phyloP scores from a whole-genome alignment of 2,113 vertebrate genomes.

The Heteronetta atricapilla region DNA sequence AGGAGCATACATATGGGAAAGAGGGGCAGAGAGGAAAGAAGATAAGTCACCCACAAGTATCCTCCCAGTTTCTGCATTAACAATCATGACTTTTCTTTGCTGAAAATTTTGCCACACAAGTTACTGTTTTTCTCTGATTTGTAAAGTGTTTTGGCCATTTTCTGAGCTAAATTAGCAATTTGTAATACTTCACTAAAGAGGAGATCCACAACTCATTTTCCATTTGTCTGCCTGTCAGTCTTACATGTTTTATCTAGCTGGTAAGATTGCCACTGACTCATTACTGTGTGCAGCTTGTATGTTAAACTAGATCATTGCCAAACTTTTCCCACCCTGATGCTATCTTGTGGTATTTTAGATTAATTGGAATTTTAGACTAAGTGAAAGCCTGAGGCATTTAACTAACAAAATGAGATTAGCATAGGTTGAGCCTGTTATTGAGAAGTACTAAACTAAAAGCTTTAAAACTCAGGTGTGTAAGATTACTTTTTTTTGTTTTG shows the following conservation, averaged over 20 bases:
- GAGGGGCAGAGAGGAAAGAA: background rate
- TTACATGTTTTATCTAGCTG: slow-evolving; percentile 19
- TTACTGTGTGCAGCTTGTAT: slow-evolving; percentile 32
- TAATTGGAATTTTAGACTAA: slow-evolving; percentile 58
- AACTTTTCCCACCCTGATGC: slow-evolving; percentile 56
- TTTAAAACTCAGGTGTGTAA: slow-evolving; percentile 10
- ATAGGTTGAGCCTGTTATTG: background rate
- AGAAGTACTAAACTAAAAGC: background rate
- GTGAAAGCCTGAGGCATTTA: slow-evolving; percentile 45
- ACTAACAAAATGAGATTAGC: slow-evolving; percentile 37
- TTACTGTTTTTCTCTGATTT: background rate
- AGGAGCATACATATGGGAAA: background rate
- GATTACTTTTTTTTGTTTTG: background rate
- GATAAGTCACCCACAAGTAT: background rate
- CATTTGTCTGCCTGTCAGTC: slow-evolving; percentile 14
- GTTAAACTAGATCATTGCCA: slow-evolving; percentile 10
- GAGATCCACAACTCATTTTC: slow-evolving; percentile 19
- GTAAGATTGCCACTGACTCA: slow-evolving; percentile 44
- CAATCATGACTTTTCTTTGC: background rate
- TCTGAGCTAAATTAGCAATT: background rate
- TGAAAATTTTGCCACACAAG: background rate
- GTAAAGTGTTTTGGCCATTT: background rate
- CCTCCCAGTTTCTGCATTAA: background rate
- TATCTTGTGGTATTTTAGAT: slow-evolving; percentile 47
- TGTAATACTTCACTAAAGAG: background rate